phyloP scores from a whole-genome alignment of 2,113 vertebrate species.

The Pachycephala philippinensis region DNA sequence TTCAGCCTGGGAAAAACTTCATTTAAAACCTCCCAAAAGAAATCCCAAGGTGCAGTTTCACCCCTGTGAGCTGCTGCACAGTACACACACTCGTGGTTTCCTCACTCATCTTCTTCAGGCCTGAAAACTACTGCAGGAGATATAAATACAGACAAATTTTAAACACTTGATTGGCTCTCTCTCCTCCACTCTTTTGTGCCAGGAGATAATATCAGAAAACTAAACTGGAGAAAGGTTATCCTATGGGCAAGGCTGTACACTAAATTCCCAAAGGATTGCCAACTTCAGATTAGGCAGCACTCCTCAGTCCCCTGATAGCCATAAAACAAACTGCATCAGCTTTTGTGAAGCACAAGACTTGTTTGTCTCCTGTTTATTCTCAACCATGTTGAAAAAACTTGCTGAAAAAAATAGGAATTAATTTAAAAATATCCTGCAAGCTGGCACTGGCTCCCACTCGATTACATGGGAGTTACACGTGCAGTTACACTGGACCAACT shows the following conservation, averaged over 20 bases:
- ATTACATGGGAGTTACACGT: too few species aligned
- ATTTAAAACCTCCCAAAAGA: not conserved
- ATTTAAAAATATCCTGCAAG: not conserved
- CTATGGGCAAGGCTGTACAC: not conserved
- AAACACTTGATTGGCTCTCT: not conserved
- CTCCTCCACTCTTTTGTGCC: not conserved
- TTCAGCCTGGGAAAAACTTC: not conserved
- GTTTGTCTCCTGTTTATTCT: not conserved
- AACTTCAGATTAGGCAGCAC: not conserved
- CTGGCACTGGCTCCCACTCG: not conserved
- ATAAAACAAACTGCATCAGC: not conserved
- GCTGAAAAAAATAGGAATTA: not conserved
- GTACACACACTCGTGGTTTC: accelerated
- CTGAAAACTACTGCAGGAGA: not conserved
- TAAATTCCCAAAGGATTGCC: not conserved
- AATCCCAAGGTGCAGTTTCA: not conserved
- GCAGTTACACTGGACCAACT: not conserved
- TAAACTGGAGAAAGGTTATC: slow-evolving; percentile 9
- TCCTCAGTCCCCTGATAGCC: not conserved
- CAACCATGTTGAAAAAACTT: not conserved
- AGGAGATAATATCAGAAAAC: not conserved
- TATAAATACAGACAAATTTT: not conserved
- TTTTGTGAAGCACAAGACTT: not conserved
- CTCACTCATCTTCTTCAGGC: not conserved
- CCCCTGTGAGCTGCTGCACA: not conserved